These are phyloP conservation scores for Siderastrea radians DNA, from an alignment of 92 coral and sea anemone genomes.

Conservation along the genomic window DNA sequence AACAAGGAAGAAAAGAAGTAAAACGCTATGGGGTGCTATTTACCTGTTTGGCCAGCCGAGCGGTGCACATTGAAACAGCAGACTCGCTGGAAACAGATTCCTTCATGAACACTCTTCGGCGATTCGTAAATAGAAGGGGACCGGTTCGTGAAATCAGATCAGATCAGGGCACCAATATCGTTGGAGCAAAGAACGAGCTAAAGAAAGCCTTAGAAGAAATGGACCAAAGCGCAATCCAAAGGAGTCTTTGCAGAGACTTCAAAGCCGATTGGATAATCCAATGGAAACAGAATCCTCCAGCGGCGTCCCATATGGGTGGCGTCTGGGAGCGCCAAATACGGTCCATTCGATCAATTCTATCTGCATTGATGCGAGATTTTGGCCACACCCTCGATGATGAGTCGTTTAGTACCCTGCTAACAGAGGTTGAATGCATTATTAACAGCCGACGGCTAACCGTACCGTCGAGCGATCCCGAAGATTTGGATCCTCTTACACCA, in stretches of 20 bases:
- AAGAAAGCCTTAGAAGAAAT: slow-evolving; percentile 51
- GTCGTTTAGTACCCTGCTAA: not conserved
- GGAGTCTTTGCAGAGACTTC: slow-evolving; percentile 21
- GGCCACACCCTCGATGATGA: slow-evolving; percentile 18
- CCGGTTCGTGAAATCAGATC: not conserved
- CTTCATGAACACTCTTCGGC: slow-evolving; percentile 9
- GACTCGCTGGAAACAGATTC: slow-evolving; percentile 48
- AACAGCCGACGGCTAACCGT: no score
- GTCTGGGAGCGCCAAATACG: no score
- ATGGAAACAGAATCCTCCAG: not conserved
- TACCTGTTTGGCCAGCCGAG: not conserved
- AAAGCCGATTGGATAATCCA: slow-evolving; percentile 45
- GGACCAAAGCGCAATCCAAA: slow-evolving; percentile 22
- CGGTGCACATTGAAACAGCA: slow-evolving; percentile 1
- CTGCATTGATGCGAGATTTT: not conserved
- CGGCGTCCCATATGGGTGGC: no score
- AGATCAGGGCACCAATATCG: not conserved
- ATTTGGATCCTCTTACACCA: no score
- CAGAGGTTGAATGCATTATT: no score
- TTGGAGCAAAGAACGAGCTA: slow-evolving; percentile 36
- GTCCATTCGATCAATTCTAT: no score
- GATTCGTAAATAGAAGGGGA: not conserved
- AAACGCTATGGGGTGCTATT: slow-evolving; percentile 46
- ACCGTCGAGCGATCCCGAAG: no score
- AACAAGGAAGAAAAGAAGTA: slow-evolving; percentile 1